phyloP scores from a whole-genome alignment of 2,888 invertebrate species.

The Pristionchus mayeri region DNA sequence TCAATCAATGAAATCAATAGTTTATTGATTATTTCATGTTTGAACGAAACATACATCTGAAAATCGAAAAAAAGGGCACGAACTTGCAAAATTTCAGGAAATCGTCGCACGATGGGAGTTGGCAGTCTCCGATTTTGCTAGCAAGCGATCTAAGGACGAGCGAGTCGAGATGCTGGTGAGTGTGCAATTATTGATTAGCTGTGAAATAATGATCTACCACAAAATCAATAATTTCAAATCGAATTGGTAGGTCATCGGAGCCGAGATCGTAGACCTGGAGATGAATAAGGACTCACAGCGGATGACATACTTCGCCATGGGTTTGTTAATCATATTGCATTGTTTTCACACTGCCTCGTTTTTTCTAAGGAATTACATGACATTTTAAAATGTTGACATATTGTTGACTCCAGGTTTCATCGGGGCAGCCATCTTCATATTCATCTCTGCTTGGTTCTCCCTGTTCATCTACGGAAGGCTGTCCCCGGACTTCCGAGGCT shows the following conservation, averaged over 20 bases:
- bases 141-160: slow-evolving; percentile 52
- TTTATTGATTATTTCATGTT: too few relatives aligned
- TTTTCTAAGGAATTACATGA: too few relatives aligned
- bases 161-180: slow-evolving; percentile 61
- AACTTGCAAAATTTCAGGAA: slow-evolving; percentile 53
- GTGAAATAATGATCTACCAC: too few relatives aligned
- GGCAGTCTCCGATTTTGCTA: slow-evolving; percentile 62
- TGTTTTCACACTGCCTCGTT: too few relatives aligned
- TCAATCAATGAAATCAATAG: too few relatives aligned
- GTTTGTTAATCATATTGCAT: slow-evolving; percentile 50
- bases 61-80: too few relatives aligned
- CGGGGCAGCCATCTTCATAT: slow-evolving; percentile 36
- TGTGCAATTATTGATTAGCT: too few relatives aligned
- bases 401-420: slow-evolving; percentile 17
- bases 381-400: too few relatives aligned
- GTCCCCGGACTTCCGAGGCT: neutral
- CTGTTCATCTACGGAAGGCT: slow-evolving; percentile 37
- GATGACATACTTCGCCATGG: slow-evolving; percentile 69
- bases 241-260: slow-evolving; percentile 69
- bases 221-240: neutral
- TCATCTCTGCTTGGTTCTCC: slow-evolving; percentile 41
- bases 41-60: too few relatives aligned
- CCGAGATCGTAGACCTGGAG: slow-evolving; percentile 75
- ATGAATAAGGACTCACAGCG: slow-evolving; percentile 74
- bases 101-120: slow-evolving; percentile 66